phyloP scores from a whole-genome alignment of 2,113 vertebrate species.

The Ochotona curzoniae region DNA sequence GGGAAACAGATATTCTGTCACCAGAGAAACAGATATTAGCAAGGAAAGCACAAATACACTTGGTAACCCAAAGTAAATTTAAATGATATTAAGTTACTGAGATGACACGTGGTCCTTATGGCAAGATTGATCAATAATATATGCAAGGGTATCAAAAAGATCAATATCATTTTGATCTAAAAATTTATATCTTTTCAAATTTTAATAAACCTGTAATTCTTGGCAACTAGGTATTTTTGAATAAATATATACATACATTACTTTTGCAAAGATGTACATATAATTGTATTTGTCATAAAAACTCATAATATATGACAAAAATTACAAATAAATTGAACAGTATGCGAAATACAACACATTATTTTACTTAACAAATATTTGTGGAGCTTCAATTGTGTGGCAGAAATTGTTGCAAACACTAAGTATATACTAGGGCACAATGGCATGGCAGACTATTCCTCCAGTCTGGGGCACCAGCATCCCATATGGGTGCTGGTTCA shows the following conservation, averaged over 20 bases:
- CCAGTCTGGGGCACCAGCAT: too few species aligned
- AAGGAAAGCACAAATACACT: neutral
- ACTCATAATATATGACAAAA: too few species aligned
- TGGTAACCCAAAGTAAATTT: neutral
- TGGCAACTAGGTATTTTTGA: neutral
- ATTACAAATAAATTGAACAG: too few species aligned
- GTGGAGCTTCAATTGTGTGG: too few species aligned
- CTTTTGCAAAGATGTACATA: too few species aligned
- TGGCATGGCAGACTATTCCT: too few species aligned
- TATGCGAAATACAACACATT: too few species aligned
- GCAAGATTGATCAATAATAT: constrained; percentile 13
- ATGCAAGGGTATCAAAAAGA: neutral
- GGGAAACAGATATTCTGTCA: neutral
- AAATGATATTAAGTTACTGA: neutral
- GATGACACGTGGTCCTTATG: neutral
- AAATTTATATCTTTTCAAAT: neutral
- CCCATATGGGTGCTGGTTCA: too few species aligned
- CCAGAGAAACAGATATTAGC: neutral
- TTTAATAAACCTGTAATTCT: neutral
- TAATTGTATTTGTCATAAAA: too few species aligned
- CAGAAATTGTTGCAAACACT: too few species aligned
- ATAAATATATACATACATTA: neutral
- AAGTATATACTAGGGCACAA: too few species aligned
- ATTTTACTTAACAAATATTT: too few species aligned
- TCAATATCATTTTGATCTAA: neutral